Evolutionary conservation across 2,888 invertebrate species (phyloP).

Genomic region (Polia nebulosa): DNA sequence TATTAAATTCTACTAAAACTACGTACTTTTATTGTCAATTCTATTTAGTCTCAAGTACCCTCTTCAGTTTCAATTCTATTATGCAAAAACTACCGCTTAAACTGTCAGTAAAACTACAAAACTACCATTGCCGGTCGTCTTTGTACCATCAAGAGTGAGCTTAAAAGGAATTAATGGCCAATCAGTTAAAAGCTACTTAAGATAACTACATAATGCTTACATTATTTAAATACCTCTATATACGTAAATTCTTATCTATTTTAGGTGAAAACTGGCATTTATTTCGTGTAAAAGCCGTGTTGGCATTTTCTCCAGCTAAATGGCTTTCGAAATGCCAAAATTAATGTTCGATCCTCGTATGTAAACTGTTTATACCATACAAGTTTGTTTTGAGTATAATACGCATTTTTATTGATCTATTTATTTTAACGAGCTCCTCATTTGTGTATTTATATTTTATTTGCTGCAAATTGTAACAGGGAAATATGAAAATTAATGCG

Average conservation of each 20-base stretch:
- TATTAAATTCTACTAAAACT: conserved; percentile 3
- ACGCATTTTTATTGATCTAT: conserved; percentile 51
- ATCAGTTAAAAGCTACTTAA: conserved; percentile 57
- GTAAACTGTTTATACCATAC: conserved; percentile 54
- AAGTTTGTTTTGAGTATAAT: conserved; percentile 41
- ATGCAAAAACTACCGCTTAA: conserved; percentile 41
- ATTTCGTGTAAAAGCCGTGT: conserved; percentile 39
- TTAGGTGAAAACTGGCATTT: conserved; percentile 54
- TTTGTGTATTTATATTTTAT: conserved; percentile 32
- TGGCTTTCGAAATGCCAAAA: conserved; percentile 63
- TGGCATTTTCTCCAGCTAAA: conserved; percentile 54
- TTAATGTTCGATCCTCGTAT: conserved; percentile 49
- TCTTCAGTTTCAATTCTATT: conserved; percentile 35
- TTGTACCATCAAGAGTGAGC: conserved; percentile 43
- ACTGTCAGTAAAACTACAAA: conserved; percentile 40
- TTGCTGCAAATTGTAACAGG: conserved; percentile 10
- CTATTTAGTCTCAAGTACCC: conserved; percentile 30
- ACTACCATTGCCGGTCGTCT: conserved; percentile 41
- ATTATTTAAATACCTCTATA: conserved; percentile 51
- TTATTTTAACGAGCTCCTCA: conserved; percentile 43
- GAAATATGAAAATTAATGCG: conserved; percentile 23
- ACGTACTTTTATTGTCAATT: conserved; percentile 40
- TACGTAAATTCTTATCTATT: conserved; percentile 34
- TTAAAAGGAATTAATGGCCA: conserved; percentile 52
- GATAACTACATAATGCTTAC: conserved; percentile 40